phyloP scores from a whole-genome alignment of 2,797 vertebrate species.

The Enteromius trimaculatus region DNA sequence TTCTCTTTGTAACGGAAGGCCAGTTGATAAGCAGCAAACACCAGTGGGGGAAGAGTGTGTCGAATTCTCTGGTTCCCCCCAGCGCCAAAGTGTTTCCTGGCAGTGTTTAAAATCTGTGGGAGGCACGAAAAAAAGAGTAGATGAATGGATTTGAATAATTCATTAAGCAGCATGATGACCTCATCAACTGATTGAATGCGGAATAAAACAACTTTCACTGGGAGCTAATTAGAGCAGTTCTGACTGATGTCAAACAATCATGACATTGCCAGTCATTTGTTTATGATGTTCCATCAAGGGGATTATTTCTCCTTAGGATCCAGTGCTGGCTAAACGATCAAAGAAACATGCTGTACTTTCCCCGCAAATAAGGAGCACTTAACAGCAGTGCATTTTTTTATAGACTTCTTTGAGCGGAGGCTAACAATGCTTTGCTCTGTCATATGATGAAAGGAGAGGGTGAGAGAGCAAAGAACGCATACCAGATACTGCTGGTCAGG shows the following conservation, averaged over 20 bases:
- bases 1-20: slow-evolving; percentile 97
- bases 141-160: slow-evolving; percentile 47
- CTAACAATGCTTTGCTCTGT: slow-evolving; percentile 18
- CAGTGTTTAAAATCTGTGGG: slow-evolving; percentile 92
- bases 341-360: slow-evolving; percentile 18
- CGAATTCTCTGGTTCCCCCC: slow-evolving; percentile 97
- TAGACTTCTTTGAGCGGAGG: slow-evolving; percentile 1
- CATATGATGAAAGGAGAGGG: slow-evolving; percentile 18
- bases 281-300: slow-evolving; percentile 24
- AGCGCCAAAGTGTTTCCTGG: slow-evolving; percentile 96
- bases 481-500: slow-evolving; percentile 97
- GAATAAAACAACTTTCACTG: slow-evolving; percentile 39
- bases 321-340: slow-evolving; percentile 12
- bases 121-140: slow-evolving; percentile 21
- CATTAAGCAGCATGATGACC: slow-evolving; percentile 44
- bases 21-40: slow-evolving; percentile 96
- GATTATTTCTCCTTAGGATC: slow-evolving; percentile 6
- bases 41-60: slow-evolving; percentile 92
- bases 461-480: slow-evolving; percentile 41
- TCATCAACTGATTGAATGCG: slow-evolving; percentile 23
- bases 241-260: slow-evolving; percentile 32
- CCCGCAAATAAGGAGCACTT: slow-evolving; percentile 17
- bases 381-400: slow-evolving; percentile 22
- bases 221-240: slow-evolving; percentile 39
- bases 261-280: slow-evolving; percentile 25